Base-by-base conservation (phyloP, 2,113 vertebrate genomes). In the Pogonocichla stellata region DNA sequence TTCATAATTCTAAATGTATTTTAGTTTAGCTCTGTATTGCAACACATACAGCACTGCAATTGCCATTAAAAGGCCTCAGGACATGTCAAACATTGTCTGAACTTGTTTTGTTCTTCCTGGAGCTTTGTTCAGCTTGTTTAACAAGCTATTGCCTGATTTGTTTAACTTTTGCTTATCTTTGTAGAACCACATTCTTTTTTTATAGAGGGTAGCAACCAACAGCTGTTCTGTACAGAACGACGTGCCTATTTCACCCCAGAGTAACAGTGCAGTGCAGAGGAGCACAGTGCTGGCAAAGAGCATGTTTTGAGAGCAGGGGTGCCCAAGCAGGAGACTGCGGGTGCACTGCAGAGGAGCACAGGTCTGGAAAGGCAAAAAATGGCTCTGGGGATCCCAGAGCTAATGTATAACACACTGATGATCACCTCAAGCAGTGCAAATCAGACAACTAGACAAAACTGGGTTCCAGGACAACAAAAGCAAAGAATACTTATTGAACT, bases 121-220 rank as follows among this genome's bases (percentile, higher is more conserved):
- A 87, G 56, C 22, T 91, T 78, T 84, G 12, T 74, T 94, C 73
- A 71, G 20, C 31, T 71, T 87, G 22, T 66, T 75, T 58, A 92
- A 67, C 70, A 31, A 83, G 69, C 51, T 81, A 84, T 13, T 81
- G 33, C 65, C 65, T 51, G 26, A 47, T 86, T 53, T 80, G 28
- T 88, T 95, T 91, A 95, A 80, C 42, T 91, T 80, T 26, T 74
- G 36, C 34, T 77, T 80, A 86, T 80, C 60, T 78, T 77, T 45
- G 10, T 50, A 43, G 71, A 82, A 56, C 19, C 38, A 14, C 38
- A 62, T n/a, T 70, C 14, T 58, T 66, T 66, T 36, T 82, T 31
- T 14, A 57, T 0, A 50, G 64, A 78, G 18, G 29, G 64, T 5
- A 70, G 38, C 47, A 84, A 33, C 34, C 54, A 78, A 14, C 7